These are phyloP conservation scores for Festucalex cinctus DNA, from an alignment of 2,113 vertebrate genomes.

Conservation along the genomic window DNA sequence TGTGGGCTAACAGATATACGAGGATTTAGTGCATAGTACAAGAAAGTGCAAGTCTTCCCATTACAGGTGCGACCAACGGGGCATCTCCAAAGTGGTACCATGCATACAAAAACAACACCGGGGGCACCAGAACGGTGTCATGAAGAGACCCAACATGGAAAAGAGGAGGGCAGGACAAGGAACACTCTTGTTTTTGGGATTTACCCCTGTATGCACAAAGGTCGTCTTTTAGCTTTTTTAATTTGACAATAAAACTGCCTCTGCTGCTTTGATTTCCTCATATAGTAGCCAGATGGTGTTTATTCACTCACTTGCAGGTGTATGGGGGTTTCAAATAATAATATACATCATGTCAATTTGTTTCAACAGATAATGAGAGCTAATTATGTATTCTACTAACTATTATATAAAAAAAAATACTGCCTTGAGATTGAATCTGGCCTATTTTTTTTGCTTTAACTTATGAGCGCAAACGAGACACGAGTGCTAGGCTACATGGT, in stretches of 20 bases:
- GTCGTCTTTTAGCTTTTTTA: slow-evolving; percentile 1
- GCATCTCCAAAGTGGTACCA: slow-evolving; percentile 69
- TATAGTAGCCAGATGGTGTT: neutral
- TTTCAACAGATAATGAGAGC: too few species aligned
- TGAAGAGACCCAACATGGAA: slow-evolving; percentile 14
- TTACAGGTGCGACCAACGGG: slow-evolving; percentile 63
- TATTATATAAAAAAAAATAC: too few species aligned
- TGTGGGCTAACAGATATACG: slow-evolving; percentile 46
- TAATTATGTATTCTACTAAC: too few species aligned
- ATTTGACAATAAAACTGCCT: slow-evolving; percentile 22
- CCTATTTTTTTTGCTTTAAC: too few species aligned
- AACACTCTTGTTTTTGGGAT: slow-evolving; percentile 15
- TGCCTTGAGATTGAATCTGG: too few species aligned
- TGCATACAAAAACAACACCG: slow-evolving; percentile 64
- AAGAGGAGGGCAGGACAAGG: slow-evolving; percentile 10
- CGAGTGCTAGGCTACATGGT: too few species aligned
- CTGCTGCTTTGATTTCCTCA: slow-evolving; percentile 15
- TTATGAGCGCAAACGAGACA: too few species aligned
- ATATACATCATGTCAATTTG: too few species aligned
- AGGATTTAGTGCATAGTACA: slow-evolving; percentile 73
- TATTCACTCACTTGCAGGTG: neutral
- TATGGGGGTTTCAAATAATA: neutral
- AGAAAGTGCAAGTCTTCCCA: slow-evolving; percentile 75
- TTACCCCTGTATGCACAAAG: neutral
- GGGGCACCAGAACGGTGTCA: slow-evolving; percentile 45